Conservation (phyloP, 2,888 invertebrate species). For the Callosobruchus maculatus region DNA sequence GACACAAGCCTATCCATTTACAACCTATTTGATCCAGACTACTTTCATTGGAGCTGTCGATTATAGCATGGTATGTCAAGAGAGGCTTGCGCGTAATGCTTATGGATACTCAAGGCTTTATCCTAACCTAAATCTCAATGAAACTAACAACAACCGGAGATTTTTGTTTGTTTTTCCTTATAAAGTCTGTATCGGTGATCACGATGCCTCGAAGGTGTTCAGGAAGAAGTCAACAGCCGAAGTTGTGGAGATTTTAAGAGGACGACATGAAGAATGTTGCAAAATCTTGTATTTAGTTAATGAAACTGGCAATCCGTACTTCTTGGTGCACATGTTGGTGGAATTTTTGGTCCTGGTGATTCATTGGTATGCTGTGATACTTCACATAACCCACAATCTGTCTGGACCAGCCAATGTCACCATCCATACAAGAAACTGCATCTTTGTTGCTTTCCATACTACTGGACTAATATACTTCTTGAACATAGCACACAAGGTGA, state of each 20-base stretch:
- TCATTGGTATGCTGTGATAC: slow-evolving; percentile 45
- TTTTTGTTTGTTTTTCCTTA: slow-evolving; percentile 40
- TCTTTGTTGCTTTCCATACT: slow-evolving; percentile 42
- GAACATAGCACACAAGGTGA: slow-evolving; percentile 41
- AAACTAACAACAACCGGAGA: slow-evolving; percentile 36
- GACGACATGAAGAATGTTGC: slow-evolving; percentile 45
- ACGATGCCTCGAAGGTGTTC: slow-evolving; percentile 23
- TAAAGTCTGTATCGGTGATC: slow-evolving; percentile 36
- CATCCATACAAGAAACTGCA: slow-evolving; percentile 41
- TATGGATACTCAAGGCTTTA: slow-evolving; percentile 40
- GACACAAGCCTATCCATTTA: neutral
- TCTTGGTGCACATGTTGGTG: slow-evolving; percentile 39
- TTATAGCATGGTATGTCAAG: slow-evolving; percentile 39
- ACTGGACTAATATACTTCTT: slow-evolving; percentile 41
- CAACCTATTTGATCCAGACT: neutral
- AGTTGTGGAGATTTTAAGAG: slow-evolving; percentile 41
- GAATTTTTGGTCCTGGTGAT: slow-evolving; percentile 43
- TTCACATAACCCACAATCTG: slow-evolving; percentile 41
- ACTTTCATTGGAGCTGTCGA: neutral
- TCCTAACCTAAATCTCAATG: slow-evolving; percentile 39
- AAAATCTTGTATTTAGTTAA: slow-evolving; percentile 39
- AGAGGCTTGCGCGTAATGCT: slow-evolving; percentile 38
- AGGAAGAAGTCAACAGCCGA: slow-evolving; percentile 30
- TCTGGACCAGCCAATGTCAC: slow-evolving; percentile 33
- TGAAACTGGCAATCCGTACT: slow-evolving; percentile 41